phyloP scores from a whole-genome alignment of 2,888 invertebrate species.

The Nemotelus nigrinus region DNA sequence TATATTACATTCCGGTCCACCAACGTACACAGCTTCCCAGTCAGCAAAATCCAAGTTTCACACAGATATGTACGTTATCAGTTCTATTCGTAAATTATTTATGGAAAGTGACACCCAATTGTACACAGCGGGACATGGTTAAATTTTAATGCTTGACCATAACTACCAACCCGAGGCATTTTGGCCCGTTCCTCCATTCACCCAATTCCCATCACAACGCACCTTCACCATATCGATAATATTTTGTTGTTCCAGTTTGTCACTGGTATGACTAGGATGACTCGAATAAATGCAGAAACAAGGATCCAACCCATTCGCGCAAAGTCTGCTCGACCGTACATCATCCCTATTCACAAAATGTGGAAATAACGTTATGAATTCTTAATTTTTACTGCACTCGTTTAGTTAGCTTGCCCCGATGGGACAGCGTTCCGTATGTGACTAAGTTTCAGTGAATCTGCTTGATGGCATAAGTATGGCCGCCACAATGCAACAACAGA shows the following conservation, averaged over 20 bases:
- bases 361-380: slow-evolving; percentile 48
- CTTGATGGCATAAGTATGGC: too few species aligned
- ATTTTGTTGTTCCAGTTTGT: too few species aligned
- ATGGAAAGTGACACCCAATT: slow-evolving; percentile 46
- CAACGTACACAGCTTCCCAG: too few species aligned
- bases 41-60: neutral
- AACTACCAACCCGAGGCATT: neutral
- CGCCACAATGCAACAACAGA: too few species aligned
- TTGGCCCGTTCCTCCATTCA: neutral
- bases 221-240: too few species aligned
- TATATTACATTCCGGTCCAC: too few species aligned
- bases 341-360: slow-evolving; percentile 15
- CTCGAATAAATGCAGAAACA: too few species aligned
- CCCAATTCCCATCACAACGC: too few species aligned
- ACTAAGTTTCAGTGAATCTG: neutral
- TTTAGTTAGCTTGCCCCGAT: slow-evolving; percentile 22
- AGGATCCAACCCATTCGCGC: too few species aligned
- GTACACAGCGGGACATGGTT: slow-evolving; percentile 2
- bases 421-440: neutral
- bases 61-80: slow-evolving; percentile 41
- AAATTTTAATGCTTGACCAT: slow-evolving; percentile 16
- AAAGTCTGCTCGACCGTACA: too few species aligned
- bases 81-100: slow-evolving; percentile 50
- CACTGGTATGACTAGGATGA: too few species aligned
- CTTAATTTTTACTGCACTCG: slow-evolving; percentile 49